Evolutionary conservation across 2,797 vertebrate species (phyloP).

Genomic region (Gallinago nigripennis): DNA sequence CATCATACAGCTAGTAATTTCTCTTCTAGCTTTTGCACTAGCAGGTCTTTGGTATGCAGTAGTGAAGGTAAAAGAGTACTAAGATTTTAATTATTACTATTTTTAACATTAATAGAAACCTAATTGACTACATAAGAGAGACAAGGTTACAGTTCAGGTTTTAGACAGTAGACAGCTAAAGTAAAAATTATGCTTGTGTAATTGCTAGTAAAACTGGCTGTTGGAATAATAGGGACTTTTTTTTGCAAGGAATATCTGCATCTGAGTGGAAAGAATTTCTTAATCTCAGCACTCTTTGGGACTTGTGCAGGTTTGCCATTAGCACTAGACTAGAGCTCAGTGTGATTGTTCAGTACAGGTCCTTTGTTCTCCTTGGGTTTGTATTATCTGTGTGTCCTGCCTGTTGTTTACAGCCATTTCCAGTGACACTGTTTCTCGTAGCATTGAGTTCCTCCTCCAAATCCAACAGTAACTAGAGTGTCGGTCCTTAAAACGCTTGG

Average conservation of each 20-base stretch:
- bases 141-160: not conserved
- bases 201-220: not conserved
- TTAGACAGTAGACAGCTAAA: not conserved
- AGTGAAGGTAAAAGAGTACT: constrained; percentile 52
- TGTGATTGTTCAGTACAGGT: not conserved
- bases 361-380: not conserved
- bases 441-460: not conserved
- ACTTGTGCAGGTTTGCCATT: constrained; percentile 4
- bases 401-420: constrained; percentile 1
- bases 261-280: not conserved
- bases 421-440: not conserved
- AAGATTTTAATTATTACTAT: not conserved
- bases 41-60: constrained; percentile 30
- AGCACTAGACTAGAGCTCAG: not conserved
- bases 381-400: not conserved
- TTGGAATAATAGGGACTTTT: not conserved
- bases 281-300: not conserved
- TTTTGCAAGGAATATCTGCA: not conserved
- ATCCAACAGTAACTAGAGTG: not conserved
- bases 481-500: not conserved
- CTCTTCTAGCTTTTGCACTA: constrained; percentile 49
- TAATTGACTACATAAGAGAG: not conserved
- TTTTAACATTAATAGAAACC: constrained; percentile 14
- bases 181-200: not conserved
- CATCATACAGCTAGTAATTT: constrained; percentile 15